Conservation (phyloP, 2,888 invertebrate species). For the Zootermopsis nevadensis region DNA sequence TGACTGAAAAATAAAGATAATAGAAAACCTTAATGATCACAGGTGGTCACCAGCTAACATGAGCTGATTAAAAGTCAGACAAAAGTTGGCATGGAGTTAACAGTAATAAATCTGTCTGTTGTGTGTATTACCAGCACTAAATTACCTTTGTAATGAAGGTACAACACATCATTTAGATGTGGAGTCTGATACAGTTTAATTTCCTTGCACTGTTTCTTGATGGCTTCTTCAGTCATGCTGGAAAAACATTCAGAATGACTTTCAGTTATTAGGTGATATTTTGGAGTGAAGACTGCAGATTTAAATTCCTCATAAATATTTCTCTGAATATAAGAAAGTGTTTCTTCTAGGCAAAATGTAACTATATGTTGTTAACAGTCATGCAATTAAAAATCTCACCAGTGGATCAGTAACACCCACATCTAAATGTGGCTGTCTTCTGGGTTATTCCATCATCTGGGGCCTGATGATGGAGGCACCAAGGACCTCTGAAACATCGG, state of each 20-base stretch:
- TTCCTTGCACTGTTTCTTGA: conserved; percentile 85
- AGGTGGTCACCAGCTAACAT: not conserved
- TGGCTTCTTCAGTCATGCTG: conserved; percentile 85
- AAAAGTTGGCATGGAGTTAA: not conserved
- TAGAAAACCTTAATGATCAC: not conserved
- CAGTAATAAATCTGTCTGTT: not conserved
- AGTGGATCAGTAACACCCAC: no score
- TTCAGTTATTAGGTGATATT: no score
- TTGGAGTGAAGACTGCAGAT: no score
- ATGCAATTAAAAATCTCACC: no score
- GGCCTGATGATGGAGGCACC: no score
- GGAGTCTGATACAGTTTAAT: conserved; percentile 89
- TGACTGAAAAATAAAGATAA: not conserved
- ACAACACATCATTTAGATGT: conserved; percentile 89
- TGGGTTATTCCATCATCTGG: no score
- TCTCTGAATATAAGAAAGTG: no score
- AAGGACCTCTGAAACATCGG: no score
- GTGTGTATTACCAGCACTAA: not conserved
- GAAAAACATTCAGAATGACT: conserved; percentile 54
- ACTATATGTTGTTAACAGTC: no score
- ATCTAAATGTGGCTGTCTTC: no score
- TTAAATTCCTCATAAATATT: no score
- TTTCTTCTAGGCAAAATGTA: no score
- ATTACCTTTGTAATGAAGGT: conserved; percentile 91
- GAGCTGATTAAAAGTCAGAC: not conserved